Percentiles rank a stretch among this genome's conserved stretches.
Conservation (phyloP, 2,797 vertebrate genomes). For the Merluccius polli region DNA sequence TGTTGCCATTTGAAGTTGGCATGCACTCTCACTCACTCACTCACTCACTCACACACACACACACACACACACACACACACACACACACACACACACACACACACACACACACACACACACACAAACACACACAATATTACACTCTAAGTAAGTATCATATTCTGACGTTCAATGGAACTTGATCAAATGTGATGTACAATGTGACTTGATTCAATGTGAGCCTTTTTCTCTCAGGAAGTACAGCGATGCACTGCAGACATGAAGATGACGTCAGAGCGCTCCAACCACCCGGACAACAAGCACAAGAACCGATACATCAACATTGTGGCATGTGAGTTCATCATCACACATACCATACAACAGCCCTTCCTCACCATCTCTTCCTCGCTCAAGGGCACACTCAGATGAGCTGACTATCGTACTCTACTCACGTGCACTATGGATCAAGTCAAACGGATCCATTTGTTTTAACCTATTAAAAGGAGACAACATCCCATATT, state of each 20-base stretch:
- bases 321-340: slow-evolving; percentile 86
- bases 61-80: too few relatives aligned
- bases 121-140: too few relatives aligned
- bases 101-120: too few relatives aligned
- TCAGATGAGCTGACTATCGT: background rate
- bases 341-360: background rate
- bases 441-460: background rate
- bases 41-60: too few relatives aligned
- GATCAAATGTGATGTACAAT: too few relatives aligned
- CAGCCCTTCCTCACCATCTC: background rate
- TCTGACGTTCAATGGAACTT: too few relatives aligned
- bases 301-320: slow-evolving; percentile 95
- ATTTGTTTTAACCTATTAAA: background rate
- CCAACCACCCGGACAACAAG: slow-evolving; percentile 91
- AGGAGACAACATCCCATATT: background rate
- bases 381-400: too few relatives aligned
- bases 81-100: too few relatives aligned
- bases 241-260: slow-evolving; percentile 86
- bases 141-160: too few relatives aligned
- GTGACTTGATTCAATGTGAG: slow-evolving; percentile 15
- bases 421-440: background rate
- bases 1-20: background rate
- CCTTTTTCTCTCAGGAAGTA: slow-evolving; percentile 74
- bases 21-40: too few relatives aligned
- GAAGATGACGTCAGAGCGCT: slow-evolving; percentile 90